These are phyloP conservation scores for Ochropacha duplaris DNA, from an alignment of 2,888 invertebrate species.

Conservation along the genomic window DNA sequence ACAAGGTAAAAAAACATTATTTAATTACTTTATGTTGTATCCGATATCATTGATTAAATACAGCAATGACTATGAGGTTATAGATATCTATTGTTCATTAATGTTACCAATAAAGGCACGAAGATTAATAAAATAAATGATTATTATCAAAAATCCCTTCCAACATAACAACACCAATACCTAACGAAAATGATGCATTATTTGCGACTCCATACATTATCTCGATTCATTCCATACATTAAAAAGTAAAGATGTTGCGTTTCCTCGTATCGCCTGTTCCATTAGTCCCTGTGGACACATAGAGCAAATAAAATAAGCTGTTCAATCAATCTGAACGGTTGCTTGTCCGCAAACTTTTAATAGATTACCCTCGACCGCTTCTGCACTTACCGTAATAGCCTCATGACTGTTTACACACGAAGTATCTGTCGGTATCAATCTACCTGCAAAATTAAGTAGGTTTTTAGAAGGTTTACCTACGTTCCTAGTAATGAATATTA, in stretches of 20 bases:
- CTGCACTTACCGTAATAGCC: constrained; percentile 62
- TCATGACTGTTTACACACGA: constrained; percentile 45
- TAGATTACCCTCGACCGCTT: constrained; percentile 68
- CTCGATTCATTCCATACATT: not conserved
- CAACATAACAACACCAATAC: too few relatives aligned
- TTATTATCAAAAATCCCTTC: too few relatives aligned
- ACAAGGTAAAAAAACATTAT: too few relatives aligned
- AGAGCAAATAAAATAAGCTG: constrained; percentile 63
- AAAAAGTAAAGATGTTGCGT: constrained; percentile 13
- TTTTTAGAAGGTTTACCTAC: not conserved
- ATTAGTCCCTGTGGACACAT: constrained; percentile 45
- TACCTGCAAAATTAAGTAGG: not conserved
- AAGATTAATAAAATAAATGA: too few relatives aligned
- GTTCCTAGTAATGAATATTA: too few relatives aligned
- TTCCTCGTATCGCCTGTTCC: constrained; percentile 22
- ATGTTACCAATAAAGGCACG: too few relatives aligned
- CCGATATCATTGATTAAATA: too few relatives aligned
- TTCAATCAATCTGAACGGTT: constrained; percentile 62
- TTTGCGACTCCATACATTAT: too few relatives aligned
- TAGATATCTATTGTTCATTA: too few relatives aligned
- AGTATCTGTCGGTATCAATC: not conserved
- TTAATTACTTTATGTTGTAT: too few relatives aligned
- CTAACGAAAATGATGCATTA: too few relatives aligned
- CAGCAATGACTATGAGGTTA: too few relatives aligned
- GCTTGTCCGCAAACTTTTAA: constrained; percentile 65